These are phyloP conservation scores for Diadema setosum DNA, from an alignment of 35 echinoderm and acorn worm genomes.

Conservation along the genomic window DNA sequence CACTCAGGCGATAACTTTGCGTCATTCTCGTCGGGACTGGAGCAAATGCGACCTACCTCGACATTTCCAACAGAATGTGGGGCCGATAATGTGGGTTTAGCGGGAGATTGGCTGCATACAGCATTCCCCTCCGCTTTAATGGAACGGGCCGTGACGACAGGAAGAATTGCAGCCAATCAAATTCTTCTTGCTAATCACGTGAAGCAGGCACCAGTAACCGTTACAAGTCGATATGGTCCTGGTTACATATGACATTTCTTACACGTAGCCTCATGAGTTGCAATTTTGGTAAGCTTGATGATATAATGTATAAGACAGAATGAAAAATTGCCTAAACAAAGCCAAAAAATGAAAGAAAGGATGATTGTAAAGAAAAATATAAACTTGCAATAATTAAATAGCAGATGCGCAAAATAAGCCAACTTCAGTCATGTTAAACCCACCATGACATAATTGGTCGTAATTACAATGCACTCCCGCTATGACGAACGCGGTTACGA, in stretches of 20 bases:
- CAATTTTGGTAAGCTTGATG: no score
- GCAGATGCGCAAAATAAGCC: no score
- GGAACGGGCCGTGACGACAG: constrained; percentile 85
- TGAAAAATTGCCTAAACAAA: no score
- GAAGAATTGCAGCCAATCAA: constrained; percentile 85
- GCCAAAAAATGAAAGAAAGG: no score
- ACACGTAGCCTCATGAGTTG: no score
- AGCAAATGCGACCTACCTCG: constrained; percentile 43
- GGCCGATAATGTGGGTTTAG: constrained; percentile 69
- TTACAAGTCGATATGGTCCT: constrained; percentile 61
- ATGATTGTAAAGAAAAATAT: no score
- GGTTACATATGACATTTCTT: constrained; percentile 59
- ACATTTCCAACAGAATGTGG: constrained; percentile 42
- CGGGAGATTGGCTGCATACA: constrained; percentile 86
- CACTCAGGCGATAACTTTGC: constrained; percentile 34
- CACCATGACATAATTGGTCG: no score
- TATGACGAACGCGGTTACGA: no score
- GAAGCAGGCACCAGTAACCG: constrained; percentile 34
- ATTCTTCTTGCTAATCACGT: constrained; percentile 72
- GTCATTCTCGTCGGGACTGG: constrained; percentile 50
- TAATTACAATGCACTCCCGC: no score
- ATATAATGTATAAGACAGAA: no score
- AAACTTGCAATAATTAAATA: no score
- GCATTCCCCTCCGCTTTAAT: constrained; percentile 83
- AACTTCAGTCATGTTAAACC: no score